Evolutionary conservation across 1,140 invertebrate species (phyloP), one percentile per base, ranked within the genome.

Genomic region (Bombus pyrosoma): DNA sequence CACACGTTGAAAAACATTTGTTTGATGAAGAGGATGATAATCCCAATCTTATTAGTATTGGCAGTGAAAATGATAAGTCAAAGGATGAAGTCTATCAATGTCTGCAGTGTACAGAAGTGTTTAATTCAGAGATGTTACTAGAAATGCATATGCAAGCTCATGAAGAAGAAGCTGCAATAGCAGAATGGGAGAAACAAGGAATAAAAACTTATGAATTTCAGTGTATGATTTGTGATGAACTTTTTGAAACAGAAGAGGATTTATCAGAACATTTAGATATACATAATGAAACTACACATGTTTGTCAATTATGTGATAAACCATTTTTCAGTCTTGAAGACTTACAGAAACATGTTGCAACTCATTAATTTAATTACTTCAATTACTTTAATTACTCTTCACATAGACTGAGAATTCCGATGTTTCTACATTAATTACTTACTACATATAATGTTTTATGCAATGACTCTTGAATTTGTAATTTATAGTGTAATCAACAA

Each of bases 11-110:
- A 15, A 94, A 94, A 59, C 94, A 95, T 81, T 85, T 95, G 3
- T 93, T 91, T 6, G 94, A 94, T 9, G 93, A 95, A 34, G 94
- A 92, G 25, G 94, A 95, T 59, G 94, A 95, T 68, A 95, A 94
- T 90, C 93, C 94, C 1, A 94, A 94, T 84, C 80, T 95, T 3
- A 92, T 95, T 66, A 94, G 80, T 15, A 94, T 93, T 18, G 66
- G 88, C 0, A 85, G 47, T 22, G 86, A 88, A 22, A 76, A 68
- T 25, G 87, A 86, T 13, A 87, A 88, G 53, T 37, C 77, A 12
- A 79, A 83, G 15, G 76, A 85, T 0, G 86, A 90, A 41, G 5
- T 74, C 0, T 93, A 91, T 57, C 87, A 62, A 1, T 95, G 94
- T n/a, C n/a, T 81, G 0, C 94, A 94, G 41, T 95, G 94, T 41